phyloP scores from a whole-genome alignment of 2,113 vertebrate genomes.

The Silurus asotus region DNA sequence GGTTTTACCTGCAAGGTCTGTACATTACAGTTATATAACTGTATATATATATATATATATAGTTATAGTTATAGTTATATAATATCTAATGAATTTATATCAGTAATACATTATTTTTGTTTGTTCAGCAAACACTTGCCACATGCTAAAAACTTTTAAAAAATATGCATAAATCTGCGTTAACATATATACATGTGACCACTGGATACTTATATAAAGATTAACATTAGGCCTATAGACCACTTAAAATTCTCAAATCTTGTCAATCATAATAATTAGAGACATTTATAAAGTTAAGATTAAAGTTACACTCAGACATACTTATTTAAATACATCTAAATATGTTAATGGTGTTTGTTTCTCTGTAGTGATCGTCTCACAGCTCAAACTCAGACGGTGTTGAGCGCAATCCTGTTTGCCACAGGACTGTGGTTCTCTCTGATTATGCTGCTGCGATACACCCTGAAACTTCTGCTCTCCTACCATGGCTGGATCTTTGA shows the following conservation, averaged over 20 bases:
- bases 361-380: conserved; percentile 68
- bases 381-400: conserved; percentile 68
- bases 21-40: neutral
- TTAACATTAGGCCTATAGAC: neutral
- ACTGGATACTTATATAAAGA: neutral
- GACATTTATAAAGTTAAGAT: neutral
- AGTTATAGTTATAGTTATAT: too few relatives aligned
- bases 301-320: neutral
- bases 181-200: neutral
- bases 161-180: neutral
- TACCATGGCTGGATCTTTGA: conserved; percentile 97
- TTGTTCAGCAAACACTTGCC: neutral
- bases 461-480: conserved; percentile 84
- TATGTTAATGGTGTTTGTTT: conserved; percentile 19
- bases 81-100: neutral
- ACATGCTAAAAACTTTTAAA: neutral
- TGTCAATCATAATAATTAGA: neutral
- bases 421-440: conserved; percentile 84
- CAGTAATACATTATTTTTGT: neutral
- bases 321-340: neutral
- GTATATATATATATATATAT: too few relatives aligned
- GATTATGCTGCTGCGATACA: conserved; percentile 83
- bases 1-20: conserved; percentile 80
- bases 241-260: neutral
- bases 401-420: conserved; percentile 83